Evolutionary conservation across 2,113 vertebrate genomes (phyloP).

Genomic region (Pontoporia blainvillei): DNA sequence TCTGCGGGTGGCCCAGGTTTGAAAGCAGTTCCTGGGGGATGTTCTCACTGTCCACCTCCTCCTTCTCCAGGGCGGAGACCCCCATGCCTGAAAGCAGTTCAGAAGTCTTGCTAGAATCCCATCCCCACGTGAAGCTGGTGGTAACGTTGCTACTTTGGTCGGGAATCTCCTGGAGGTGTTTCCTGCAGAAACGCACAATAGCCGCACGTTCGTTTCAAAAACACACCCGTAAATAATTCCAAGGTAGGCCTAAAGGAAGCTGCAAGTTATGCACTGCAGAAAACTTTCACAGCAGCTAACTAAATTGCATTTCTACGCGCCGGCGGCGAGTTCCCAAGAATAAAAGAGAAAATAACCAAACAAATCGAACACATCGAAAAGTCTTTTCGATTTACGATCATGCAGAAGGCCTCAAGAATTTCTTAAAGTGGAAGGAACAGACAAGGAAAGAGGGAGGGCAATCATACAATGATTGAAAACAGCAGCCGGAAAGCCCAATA

Average conservation of each 20-base stretch:
- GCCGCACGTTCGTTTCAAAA: slow-evolving; percentile 14
- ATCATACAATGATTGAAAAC: not conserved
- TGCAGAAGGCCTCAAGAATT: slow-evolving; percentile 16
- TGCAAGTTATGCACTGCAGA: not conserved
- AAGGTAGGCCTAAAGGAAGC: slow-evolving; percentile 7
- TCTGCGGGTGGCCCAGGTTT: slow-evolving; percentile 70
- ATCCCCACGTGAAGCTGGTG: slow-evolving; percentile 71
- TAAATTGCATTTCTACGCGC: not conserved
- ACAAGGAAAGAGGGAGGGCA: not conserved
- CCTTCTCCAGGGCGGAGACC: slow-evolving; percentile 76
- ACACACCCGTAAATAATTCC: not conserved
- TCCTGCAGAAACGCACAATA: slow-evolving; percentile 73
- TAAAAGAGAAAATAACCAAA: not conserved
- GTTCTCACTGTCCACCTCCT: slow-evolving; percentile 85
- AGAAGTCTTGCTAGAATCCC: slow-evolving; percentile 73
- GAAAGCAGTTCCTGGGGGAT: slow-evolving; percentile 85
- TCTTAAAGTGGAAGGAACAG: not conserved
- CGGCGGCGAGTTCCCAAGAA: not conserved
- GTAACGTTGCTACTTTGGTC: slow-evolving; percentile 79
- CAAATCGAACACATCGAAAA: not conserved
- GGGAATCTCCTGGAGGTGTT: slow-evolving; percentile 87
- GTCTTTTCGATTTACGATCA: slow-evolving; percentile 18
- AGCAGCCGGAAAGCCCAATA: not conserved
- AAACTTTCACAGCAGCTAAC: not conserved
- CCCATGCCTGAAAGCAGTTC: slow-evolving; percentile 78